Evolutionary conservation across 2,113 vertebrate genomes (phyloP).

Genomic region (Fregetta grallaria): DNA sequence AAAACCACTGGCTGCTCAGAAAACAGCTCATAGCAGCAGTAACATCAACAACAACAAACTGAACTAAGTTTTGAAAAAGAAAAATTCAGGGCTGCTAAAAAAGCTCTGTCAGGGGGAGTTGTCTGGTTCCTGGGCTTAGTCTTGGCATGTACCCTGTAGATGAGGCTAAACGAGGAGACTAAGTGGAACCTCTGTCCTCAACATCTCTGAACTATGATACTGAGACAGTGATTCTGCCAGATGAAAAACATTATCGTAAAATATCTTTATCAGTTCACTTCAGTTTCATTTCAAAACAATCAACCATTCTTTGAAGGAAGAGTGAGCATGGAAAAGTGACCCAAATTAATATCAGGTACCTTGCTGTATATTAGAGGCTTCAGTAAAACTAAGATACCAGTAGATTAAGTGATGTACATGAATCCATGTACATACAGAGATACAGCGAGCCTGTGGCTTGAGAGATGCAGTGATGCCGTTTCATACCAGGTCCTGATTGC

Average conservation of each 20-base stretch:
- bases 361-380: fast-evolving
- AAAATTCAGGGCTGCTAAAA: background rate
- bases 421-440: fast-evolving
- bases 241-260: fast-evolving
- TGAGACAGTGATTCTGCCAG: background rate
- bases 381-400: fast-evolving
- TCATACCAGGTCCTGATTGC: background rate
- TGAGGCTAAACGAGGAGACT: background rate
- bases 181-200: background rate
- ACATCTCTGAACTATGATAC: fast-evolving
- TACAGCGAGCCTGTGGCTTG: fast-evolving
- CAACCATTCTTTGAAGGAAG: background rate
- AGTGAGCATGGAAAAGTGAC: fast-evolving
- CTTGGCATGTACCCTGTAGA: background rate
- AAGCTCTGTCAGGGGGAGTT: background rate
- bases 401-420: fast-evolving
- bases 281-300: background rate
- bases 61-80: background rate
- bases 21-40: background rate
- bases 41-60: background rate
- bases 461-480: fast-evolving
- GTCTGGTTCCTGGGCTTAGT: background rate
- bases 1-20: background rate
- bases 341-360: background rate
- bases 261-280: background rate